Evolutionary conservation across 2,797 vertebrate genomes (phyloP).

Genomic region (Pangasius krempfi): DNA sequence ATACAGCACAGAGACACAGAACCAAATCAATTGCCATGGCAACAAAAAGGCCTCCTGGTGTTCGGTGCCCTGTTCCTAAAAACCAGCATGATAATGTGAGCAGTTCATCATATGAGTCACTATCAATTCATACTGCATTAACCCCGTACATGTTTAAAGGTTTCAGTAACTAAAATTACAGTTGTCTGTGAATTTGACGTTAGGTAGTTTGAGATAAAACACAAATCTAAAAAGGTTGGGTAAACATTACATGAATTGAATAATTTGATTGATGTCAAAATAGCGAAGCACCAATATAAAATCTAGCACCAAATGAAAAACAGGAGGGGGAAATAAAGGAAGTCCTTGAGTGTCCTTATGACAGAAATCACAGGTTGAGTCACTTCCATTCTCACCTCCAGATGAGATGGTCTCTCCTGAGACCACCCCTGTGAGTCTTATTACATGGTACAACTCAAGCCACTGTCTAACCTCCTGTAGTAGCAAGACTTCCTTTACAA

Average conservation of each 20-base stretch:
- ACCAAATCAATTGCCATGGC: constrained; percentile 62
- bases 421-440: constrained; percentile 16
- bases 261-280: neutral
- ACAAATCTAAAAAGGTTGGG: neutral
- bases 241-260: neutral
- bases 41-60: constrained; percentile 62
- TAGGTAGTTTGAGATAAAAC: neutral
- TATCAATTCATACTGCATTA: constrained; percentile 45
- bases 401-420: constrained; percentile 40
- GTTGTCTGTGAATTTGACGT: constrained; percentile 16
- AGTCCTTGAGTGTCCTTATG: constrained; percentile 3
- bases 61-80: constrained; percentile 53
- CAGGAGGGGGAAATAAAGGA: neutral
- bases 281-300: neutral
- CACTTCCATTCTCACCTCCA: constrained; percentile 52
- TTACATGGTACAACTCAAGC: constrained; percentile 17
- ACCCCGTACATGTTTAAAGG: constrained; percentile 35
- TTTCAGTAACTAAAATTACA: constrained; percentile 31
- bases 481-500: neutral
- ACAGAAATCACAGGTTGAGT: constrained; percentile 18
- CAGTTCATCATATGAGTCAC: constrained; percentile 57
- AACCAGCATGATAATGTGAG: constrained; percentile 56
- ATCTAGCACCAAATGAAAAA: constrained; percentile 16
- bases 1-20: constrained; percentile 52
- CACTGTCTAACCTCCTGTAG: neutral